Percentiles rank a stretch among this genome's conserved stretches.
Conservation (phyloP, 2,113 vertebrate genomes). For the Macroglossus sobrinus region DNA sequence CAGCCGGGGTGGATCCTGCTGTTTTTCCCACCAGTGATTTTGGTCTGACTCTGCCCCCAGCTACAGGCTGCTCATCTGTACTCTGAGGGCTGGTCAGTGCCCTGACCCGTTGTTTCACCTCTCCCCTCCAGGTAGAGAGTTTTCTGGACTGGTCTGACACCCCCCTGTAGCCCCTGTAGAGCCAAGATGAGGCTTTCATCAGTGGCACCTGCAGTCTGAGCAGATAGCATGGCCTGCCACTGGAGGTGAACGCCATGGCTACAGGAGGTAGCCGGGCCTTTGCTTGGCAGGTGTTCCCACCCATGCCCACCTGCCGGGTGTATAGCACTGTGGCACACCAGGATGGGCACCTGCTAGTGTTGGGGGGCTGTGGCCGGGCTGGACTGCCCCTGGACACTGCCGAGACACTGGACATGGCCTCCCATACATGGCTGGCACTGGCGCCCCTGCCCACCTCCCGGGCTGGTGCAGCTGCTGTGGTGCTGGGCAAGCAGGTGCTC, state of each 20-base stretch:
- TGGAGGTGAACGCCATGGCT: constrained; percentile 88
- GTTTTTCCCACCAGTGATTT: not conserved
- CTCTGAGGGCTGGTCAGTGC: not conserved
- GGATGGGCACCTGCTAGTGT: constrained; percentile 91
- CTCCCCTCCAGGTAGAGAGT: constrained; percentile 57
- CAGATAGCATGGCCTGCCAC: constrained; percentile 69
- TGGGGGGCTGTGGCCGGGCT: constrained; percentile 92
- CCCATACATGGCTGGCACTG: constrained; percentile 90
- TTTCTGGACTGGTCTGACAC: not conserved
- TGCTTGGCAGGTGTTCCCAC: constrained; percentile 91
- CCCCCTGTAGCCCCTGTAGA: not conserved
- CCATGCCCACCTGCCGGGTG: constrained; percentile 93
- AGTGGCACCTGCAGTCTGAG: constrained; percentile 31
- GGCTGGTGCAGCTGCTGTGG: constrained; percentile 90
- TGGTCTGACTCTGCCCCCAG: not conserved
- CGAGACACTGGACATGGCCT: constrained; percentile 90
- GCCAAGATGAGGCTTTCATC: constrained; percentile 31
- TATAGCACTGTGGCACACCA: constrained; percentile 91
- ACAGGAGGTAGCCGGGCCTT: constrained; percentile 87
- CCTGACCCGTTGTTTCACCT: constrained; percentile 42
- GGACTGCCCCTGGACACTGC: constrained; percentile 90
- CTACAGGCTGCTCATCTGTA: not conserved
- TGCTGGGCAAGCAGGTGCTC: constrained; percentile 90
- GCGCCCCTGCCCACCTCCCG: constrained; percentile 89
- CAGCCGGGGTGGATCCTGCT: not conserved